Conservation (phyloP, 2,888 invertebrate genomes). For the Eledone cirrhosa region DNA sequence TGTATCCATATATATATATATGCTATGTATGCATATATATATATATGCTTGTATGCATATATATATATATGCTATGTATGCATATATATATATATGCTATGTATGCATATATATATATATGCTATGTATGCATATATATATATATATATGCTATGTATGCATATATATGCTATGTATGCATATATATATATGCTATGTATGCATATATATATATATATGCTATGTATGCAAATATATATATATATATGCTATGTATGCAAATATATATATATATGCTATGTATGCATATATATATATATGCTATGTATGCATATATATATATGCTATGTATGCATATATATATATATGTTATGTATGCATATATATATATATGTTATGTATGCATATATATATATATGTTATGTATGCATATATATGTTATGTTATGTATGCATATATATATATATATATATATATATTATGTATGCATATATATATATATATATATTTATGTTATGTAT, state of each 20-base stretch:
- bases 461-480: too few species aligned
- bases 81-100: neutral
- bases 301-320: too few species aligned
- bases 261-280: neutral
- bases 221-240: neutral
- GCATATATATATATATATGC: too few species aligned
- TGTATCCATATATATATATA: neutral
- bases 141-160: neutral
- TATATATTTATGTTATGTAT: too few species aligned
- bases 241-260: neutral
- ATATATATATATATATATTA: too few species aligned
- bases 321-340: too few species aligned
- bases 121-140: neutral
- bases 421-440: too few species aligned
- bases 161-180: neutral
- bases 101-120: neutral
- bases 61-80: neutral
- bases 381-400: too few species aligned
- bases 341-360: too few species aligned
- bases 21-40: neutral
- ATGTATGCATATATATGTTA: too few species aligned
- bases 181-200: conserved; percentile 6
- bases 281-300: too few species aligned
- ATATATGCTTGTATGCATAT: neutral
- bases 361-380: too few species aligned